A percentile compares a stretch with the other conserved stretches of the same genome.
Conservation (phyloP, 1,140 invertebrate genomes). For the Macrotrachela quadricornifera region DNA sequence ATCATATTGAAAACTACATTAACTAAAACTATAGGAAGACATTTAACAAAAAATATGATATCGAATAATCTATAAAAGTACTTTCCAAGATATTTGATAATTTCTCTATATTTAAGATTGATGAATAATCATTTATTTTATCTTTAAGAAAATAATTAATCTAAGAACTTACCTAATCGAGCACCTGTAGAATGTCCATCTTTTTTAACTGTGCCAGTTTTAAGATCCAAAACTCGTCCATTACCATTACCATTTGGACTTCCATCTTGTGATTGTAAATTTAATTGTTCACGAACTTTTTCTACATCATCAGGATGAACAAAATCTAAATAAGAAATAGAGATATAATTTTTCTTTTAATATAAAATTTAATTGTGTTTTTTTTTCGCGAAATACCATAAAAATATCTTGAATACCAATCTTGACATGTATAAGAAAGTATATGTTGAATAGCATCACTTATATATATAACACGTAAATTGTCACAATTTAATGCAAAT, state of each 20-base stretch:
- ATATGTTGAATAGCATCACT: conserved; percentile 93
- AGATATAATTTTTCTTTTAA: too few species aligned
- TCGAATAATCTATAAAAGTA: too few species aligned
- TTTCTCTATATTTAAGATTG: too few species aligned
- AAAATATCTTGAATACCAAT: not conserved
- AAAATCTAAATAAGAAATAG: conserved; percentile 42
- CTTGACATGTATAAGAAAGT: conserved; percentile 69
- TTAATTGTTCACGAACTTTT: conserved; percentile 83
- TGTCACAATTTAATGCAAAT: conserved; percentile 93
- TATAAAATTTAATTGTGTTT: too few species aligned
- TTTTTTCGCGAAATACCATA: not conserved
- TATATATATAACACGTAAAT: conserved; percentile 84
- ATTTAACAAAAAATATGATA: too few species aligned
- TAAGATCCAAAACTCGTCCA: conserved; percentile 81
- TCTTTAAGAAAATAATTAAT: too few species aligned
- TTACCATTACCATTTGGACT: conserved; percentile 16
- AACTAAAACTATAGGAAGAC: too few species aligned
- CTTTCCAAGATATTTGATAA: too few species aligned
- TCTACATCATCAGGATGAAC: conserved; percentile 94
- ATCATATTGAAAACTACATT: too few species aligned
- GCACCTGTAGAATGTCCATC: conserved; percentile 59
- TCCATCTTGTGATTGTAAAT: conserved; percentile 41
- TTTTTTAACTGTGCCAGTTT: conserved; percentile 90
- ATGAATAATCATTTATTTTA: too few species aligned
- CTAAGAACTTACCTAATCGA: not conserved